These are phyloP conservation scores for Platanista minor DNA, from an alignment of 2,113 vertebrate genomes.

Conservation along the genomic window DNA sequence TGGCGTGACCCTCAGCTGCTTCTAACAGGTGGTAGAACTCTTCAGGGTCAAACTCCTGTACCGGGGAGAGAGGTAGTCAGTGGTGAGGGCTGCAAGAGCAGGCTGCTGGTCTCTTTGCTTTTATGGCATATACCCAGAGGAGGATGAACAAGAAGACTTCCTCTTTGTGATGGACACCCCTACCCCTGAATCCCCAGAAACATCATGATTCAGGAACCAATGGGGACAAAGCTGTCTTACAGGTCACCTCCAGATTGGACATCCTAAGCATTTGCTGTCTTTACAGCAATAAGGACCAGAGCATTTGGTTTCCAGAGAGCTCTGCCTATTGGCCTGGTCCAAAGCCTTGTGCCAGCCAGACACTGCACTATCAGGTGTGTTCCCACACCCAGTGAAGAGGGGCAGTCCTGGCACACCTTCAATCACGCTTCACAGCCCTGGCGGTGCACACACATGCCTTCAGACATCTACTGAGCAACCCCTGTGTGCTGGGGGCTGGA, in stretches of 20 bases:
- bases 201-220: neutral
- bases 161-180: neutral
- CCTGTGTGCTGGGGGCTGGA: neutral
- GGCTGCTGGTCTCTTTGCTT: neutral
- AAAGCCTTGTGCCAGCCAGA: neutral
- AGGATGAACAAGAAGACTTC: neutral
- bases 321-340: neutral
- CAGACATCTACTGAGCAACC: neutral
- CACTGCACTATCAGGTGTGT: neutral
- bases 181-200: neutral
- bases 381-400: neutral
- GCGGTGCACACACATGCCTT: fast-evolving
- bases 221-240: neutral
- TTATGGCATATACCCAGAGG: neutral
- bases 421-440: neutral
- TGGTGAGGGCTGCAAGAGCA: neutral
- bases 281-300: slow-evolving; percentile 3
- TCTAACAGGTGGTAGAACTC: slow-evolving; percentile 98
- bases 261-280: neutral
- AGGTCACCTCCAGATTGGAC: neutral
- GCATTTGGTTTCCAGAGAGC: neutral
- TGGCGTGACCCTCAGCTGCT: slow-evolving; percentile 97
- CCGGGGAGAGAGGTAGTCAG: slow-evolving; percentile 49
- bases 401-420: neutral
- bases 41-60: slow-evolving; percentile 98